Percentiles rank a stretch among this genome's conserved stretches.
Conservation (phyloP, 2,797 vertebrate genomes). For the Tamandua tetradactyla region DNA sequence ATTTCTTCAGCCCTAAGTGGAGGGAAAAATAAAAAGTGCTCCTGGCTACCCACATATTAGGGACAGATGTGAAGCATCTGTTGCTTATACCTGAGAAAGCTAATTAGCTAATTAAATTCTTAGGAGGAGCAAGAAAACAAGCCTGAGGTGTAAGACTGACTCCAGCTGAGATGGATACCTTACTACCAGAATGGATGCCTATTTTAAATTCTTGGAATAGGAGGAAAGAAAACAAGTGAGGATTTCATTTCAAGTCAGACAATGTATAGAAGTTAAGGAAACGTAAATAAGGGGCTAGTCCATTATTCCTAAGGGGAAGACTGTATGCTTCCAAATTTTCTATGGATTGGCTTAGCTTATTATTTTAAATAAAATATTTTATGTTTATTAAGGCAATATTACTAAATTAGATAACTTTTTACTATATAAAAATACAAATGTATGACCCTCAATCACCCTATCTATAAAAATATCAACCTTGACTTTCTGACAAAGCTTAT, state of each 20-base stretch:
- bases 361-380: background rate
- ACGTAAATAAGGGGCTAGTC: background rate
- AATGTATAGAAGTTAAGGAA: background rate
- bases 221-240: background rate
- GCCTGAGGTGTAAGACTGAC: slow-evolving; percentile 2
- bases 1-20: background rate
- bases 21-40: background rate
- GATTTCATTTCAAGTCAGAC: background rate
- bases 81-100: slow-evolving; percentile 66
- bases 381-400: background rate
- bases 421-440: background rate
- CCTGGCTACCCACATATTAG: background rate
- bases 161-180: background rate
- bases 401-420: background rate
- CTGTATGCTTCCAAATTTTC: background rate
- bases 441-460: background rate
- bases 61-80: slow-evolving; percentile 61
- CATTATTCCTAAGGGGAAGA: background rate
- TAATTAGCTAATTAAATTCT: slow-evolving; percentile 72
- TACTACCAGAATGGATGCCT: background rate
- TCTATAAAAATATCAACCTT: background rate
- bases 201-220: background rate
- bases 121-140: slow-evolving; percentile 45
- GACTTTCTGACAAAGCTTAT: background rate
- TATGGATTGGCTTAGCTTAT: background rate